phyloP scores from a whole-genome alignment of 2,888 invertebrate species.

The Mechanitis messenoides region DNA sequence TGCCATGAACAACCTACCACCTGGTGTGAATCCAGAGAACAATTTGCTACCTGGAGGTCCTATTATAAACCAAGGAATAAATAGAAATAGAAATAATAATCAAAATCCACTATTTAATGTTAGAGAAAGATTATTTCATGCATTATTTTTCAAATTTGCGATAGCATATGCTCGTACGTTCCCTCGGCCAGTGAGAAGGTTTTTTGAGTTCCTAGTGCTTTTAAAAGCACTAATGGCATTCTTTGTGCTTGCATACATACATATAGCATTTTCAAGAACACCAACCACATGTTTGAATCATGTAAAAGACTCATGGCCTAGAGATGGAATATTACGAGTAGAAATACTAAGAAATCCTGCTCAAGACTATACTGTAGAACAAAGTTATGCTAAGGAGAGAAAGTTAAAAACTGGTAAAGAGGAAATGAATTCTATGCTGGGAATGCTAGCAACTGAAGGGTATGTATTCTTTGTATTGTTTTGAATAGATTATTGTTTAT shows the following conservation, averaged over 20 bases:
- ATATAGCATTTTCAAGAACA: slow-evolving; percentile 93
- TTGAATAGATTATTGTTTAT: background rate
- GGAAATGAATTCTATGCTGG: slow-evolving; percentile 77
- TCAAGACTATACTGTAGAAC: slow-evolving; percentile 85
- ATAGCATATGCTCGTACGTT: slow-evolving; percentile 94
- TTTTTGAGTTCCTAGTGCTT: slow-evolving; percentile 89
- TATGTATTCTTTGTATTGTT: slow-evolving; percentile 44
- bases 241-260: slow-evolving; percentile 95
- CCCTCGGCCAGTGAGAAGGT: slow-evolving; percentile 86
- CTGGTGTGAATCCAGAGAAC: slow-evolving; percentile 71
- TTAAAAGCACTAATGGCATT: slow-evolving; percentile 88
- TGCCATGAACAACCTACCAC: slow-evolving; percentile 62
- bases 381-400: slow-evolving; percentile 89
- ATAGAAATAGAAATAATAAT: slow-evolving; percentile 76
- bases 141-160: slow-evolving; percentile 94
- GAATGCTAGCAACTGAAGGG: slow-evolving; percentile 81
- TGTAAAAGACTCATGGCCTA: slow-evolving; percentile 93
- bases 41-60: slow-evolving; percentile 75
- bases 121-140: slow-evolving; percentile 94
- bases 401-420: slow-evolving; percentile 81
- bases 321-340: slow-evolving; percentile 94
- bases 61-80: slow-evolving; percentile 67
- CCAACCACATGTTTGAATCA: slow-evolving; percentile 95
- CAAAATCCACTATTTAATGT: slow-evolving; percentile 89
- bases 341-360: slow-evolving; percentile 86